Evolutionary conservation across 2,888 invertebrate genomes (phyloP).

Genomic region (Steromphala cineraria): DNA sequence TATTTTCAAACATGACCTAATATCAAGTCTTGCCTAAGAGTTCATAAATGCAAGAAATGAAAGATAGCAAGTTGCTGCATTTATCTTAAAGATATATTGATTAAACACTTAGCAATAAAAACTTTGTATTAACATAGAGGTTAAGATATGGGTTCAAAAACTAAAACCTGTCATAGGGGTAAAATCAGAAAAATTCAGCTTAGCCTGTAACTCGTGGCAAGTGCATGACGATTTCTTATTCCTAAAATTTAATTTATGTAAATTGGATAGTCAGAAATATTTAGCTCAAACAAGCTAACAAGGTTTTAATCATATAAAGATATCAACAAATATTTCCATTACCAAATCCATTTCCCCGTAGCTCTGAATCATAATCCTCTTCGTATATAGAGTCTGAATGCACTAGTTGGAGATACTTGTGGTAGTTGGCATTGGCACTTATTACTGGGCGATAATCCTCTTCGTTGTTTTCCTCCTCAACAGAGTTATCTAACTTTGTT

Average conservation of each 20-base stretch:
- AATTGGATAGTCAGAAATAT: no score
- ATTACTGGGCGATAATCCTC: conserved; percentile 38
- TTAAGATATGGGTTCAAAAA: not conserved
- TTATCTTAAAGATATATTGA: not conserved
- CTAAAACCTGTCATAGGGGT: no score
- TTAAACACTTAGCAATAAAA: not conserved
- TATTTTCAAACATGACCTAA: no score
- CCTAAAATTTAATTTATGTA: no score
- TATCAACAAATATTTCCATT: not conserved
- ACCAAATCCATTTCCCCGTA: not conserved
- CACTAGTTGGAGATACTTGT: conserved; percentile 49
- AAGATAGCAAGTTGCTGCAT: not conserved
- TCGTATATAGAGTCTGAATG: conserved; percentile 23
- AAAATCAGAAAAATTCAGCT: no score
- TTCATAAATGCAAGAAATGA: not conserved
- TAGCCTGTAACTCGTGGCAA: no score
- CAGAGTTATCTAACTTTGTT: not conserved
- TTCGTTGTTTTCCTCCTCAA: not conserved
- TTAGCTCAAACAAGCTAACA: no score
- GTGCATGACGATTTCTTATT: no score
- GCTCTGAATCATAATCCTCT: conserved; percentile 4
- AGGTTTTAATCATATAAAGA: not conserved
- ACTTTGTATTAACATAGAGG: not conserved
- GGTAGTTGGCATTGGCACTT: conserved; percentile 52
- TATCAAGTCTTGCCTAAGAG: not conserved